Base-by-base conservation (phyloP, 2,888 invertebrate species). In the Copidosoma aretas region DNA sequence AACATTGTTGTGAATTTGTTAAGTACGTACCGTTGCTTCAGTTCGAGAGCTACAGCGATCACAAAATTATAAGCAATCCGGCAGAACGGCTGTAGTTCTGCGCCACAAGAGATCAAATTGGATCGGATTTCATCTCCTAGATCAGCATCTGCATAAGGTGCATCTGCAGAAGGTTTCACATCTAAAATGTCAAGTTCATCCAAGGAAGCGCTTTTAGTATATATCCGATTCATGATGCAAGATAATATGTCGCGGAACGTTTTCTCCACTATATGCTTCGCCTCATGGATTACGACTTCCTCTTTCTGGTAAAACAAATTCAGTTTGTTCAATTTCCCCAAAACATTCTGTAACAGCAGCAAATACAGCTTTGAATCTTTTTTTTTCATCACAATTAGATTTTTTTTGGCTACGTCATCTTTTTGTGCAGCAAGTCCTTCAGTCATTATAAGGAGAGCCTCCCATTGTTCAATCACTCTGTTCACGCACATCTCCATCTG, bases 91-190 rank as follows among this genome's bases (percentile, higher is more conserved):
- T 32, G 32, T 17, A 39, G 10, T 1, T 57, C 19, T 8, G 25
- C n/a, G 3, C 57, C 57, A 32, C 17, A 4, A 32, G 19, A 3
- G 3, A 57, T 19, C 22, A 57, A 19, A n/a, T 3, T 10, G 15
- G n/a, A 17, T 57, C 57, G 25, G n/a, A 57, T 19, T 32, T 57
- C 57, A 1, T 57, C 57, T 10, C 57, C 57, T 1, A 57, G 17
- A 32, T 57, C 32, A 57, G 32, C 25, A 19, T 57, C 39, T 1
- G 32, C 1, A 17, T 57, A 57, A 1, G 21, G n/a, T n/a, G 32
- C 5, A 32, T 32, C n/a, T n/a, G n/a, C n/a, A n/a, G n/a, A 57
- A 4, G 25, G 32, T 10, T 12, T 39, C 1, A n/a, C 1, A 10
- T 57, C n/a, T 4, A 57, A 39, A 39, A 57, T 17, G 32, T 57